A percentile compares a stretch with the other conserved stretches of the same genome.
Conservation (phyloP, 2,888 invertebrate genomes). For the Timandra comae region DNA sequence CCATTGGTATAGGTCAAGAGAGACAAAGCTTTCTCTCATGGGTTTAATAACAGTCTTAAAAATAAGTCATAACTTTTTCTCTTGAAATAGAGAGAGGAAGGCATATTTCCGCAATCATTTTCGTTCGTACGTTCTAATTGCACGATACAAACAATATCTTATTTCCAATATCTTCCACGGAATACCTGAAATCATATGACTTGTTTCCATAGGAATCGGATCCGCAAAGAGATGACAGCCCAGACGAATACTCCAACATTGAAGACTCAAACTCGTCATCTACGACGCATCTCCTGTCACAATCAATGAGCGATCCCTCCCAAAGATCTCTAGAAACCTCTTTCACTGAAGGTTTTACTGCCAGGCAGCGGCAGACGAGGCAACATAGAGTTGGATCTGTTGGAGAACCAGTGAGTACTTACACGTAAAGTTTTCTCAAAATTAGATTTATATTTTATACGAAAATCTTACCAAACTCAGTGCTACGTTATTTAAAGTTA, state of each 20-base stretch:
- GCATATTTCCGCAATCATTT: no score
- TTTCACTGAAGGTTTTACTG: constrained; percentile 43
- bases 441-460: no score
- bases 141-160: no score
- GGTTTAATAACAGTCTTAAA: no score
- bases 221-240: constrained; percentile 61
- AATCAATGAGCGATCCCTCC: constrained; percentile 53
- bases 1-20: no score
- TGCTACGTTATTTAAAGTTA: no score
- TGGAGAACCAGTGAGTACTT: constrained; percentile 43
- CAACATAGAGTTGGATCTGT: constrained; percentile 49
- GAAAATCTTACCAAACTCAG: no score
- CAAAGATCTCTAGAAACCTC: constrained; percentile 56
- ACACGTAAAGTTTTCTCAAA: neutral
- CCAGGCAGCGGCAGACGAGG: constrained; percentile 26
- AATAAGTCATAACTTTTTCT: no score
- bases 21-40: no score
- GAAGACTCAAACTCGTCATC: constrained; percentile 64
- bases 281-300: constrained; percentile 60
- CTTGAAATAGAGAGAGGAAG: no score
- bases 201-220: constrained; percentile 55
- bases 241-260: constrained; percentile 60
- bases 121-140: no score
- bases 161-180: no score
- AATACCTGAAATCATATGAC: neutral